Base-by-base conservation (phyloP, 2,797 vertebrate species). In the Bufotes viridis region DNA sequence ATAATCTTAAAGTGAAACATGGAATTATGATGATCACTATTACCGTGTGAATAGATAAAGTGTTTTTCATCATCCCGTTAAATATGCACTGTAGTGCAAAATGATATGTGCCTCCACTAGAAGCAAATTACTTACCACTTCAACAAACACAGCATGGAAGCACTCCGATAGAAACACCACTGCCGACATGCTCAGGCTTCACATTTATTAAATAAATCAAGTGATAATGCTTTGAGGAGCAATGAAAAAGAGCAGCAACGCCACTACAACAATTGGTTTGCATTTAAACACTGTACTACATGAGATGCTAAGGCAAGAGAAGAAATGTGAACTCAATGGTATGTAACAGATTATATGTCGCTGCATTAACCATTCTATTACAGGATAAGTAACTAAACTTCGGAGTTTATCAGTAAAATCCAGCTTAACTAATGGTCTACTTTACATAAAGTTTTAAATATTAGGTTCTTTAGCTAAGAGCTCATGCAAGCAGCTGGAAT, bases 81-180 rank as follows among this genome's bases (percentile, higher is more conserved):
- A 95, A 94, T 93, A 94, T 83, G 63, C 84, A 79, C 85, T 83
- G 88, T 91, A 92, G 92, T 93, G 91, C 92, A 95, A 94, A 94
- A 91, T 93, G 90, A 93, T 94, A 94, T 91, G 89, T 87, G 90
- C 92, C 92, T 91, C 91, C 93, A 94, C 94, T 95, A 95, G 94
- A 95, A 94, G 93, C 91, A 95, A 95, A 95, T 96, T 95, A 94
- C 93, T 94, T 94, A 93, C 91, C 94, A 94, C 94, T 94, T 95
- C 94, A 93, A 90, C 92, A 95, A 90, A 93, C 95, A 94, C 94
- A 95, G 94, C 93, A 90, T 92, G 94, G 91, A 87, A 90, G 29
- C 90, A 83, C 93, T 92, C 92, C 92, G 91, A 89, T 91, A 92
- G 93, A 94, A 94, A 87, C 86, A 78, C 87, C 89, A 90, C 92